Evolutionary conservation across 2,888 invertebrate species (phyloP), one percentile per base, ranked within the genome.

Genomic region (Altica lythri): DNA sequence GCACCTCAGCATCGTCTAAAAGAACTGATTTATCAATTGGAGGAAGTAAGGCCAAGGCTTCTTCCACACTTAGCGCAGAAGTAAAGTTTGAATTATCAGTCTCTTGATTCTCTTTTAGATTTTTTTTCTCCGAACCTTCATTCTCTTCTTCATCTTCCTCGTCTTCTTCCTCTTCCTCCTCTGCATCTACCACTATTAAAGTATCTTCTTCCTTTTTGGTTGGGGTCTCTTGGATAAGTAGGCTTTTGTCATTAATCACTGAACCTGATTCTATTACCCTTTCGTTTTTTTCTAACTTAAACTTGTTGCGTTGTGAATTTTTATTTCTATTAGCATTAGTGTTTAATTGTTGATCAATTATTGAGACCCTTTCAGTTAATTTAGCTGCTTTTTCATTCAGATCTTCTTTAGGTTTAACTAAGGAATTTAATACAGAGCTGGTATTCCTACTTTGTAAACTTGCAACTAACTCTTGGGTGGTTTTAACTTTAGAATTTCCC

Each of bases 381-480:
- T 76, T 76, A 19, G 77, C 77, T 2, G 77, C 77, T 19, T 73
- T 67, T 53, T 75, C 72, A 47, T 68, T 74, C 68, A 75, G 68
- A 68, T 76, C 75, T 58, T 75, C 75, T 44, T 70, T 72, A 2
- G 69, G 67, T 59, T 69, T 67, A 5, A 53, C 43, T n/a, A 57
- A 40, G 10, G 55, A 51, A 48, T 60, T 62, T 18, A 68, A 48
- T 16, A 56, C 56, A 5, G 64, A 55, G 16, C 45, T 61, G 13
- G 58, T 53, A 51, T 70, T 69, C 42, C n/a, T n/a, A n/a, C 74
- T 76, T 75, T 87, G 86, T 65, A 92, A 80, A 74, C 89, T 87
- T 47, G 88, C 89, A 55, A 92, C 78, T 49, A 93, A 77, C 74
- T 93, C 90, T 71, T 89, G 86, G 0, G 92, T 93, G 17, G 88